Evolutionary conservation across 1,140 invertebrate genomes (phyloP).

Genomic region (Drosophila orena): DNA sequence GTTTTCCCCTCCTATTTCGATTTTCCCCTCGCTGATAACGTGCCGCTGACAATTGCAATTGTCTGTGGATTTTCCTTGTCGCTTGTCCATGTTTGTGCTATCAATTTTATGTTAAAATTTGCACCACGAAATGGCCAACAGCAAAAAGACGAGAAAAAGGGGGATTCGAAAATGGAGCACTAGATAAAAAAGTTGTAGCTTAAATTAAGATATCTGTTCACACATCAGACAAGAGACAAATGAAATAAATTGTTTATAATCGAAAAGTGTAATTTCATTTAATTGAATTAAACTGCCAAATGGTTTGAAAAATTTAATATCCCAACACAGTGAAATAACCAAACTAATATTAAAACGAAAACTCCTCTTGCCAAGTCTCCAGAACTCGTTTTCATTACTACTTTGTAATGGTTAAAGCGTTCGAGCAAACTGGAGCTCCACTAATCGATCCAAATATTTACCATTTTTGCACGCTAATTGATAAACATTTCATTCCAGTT

Average conservation of each 20-base stretch:
- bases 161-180: neutral
- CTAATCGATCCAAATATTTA: conserved; percentile 46
- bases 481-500: conserved; percentile 35
- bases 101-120: conserved; percentile 70
- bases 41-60: conserved; percentile 72
- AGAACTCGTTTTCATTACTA: conserved; percentile 15
- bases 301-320: too few relatives aligned
- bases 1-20: neutral
- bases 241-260: neutral
- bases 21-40: conserved; percentile 54
- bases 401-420: conserved; percentile 1
- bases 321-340: too few relatives aligned
- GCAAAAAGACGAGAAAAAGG: neutral
- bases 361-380: neutral
- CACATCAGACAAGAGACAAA: neutral
- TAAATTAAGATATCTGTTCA: neutral
- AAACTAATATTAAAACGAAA: neutral
- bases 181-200: neutral
- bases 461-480: conserved; percentile 38
- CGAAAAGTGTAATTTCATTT: neutral
- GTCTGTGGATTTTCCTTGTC: conserved; percentile 39
- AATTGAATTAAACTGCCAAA: neutral
- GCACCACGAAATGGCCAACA: conserved; percentile 36
- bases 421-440: conserved; percentile 4
- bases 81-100: conserved; percentile 49